Evolutionary conservation across 2,888 invertebrate genomes (phyloP), one percentile per base, ranked within the genome.

Genomic region (Labia minor): DNA sequence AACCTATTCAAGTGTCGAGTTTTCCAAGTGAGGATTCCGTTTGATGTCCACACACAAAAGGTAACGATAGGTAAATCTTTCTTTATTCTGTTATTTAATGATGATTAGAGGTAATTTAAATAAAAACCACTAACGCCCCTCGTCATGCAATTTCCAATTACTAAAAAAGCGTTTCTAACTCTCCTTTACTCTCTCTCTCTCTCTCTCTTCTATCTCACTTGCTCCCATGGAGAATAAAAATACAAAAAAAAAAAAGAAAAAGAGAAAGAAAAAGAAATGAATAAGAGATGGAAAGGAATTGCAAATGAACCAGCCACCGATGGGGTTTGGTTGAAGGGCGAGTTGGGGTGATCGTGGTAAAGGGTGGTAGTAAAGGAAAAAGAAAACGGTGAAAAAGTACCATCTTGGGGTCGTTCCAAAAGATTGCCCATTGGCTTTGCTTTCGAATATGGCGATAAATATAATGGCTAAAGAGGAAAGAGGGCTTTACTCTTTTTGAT

Each of bases 41-140:
- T 26, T 26, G 26, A 26, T 26, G 26, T 26, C 26, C 26, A 26
- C 26, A 26, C 26, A 26, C 49, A 16, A 49, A 49, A 8, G 14
- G 49, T 49, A n/a, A n/a, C 49, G 14, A 49, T 49, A 16, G 49
- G 16, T 49, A 49, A 49, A 49, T 49, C 49, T 49, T 49, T 49
- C 16, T 49, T 49, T 49, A n/a, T n/a, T 49, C 16, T 16, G 2
- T n/a, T 49, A 49, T 49, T 49, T 49, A 49, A 49, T 49, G 49
- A 49, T 49, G 49, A 49, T 49, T 49, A 49, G 49, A 49, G 49
- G 49, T 49, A 49, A 49, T 49, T 49, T 49, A 49, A 49, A 49
- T 49, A 49, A 49, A 49, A 49, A 11, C 49, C 14, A 16, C 16
- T n/a, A 49, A 49, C 49, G 49, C 49, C 26, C 4, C 16, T 49